Conservation (phyloP, 2,113 vertebrate species). For the Oreochromis spilurus region DNA sequence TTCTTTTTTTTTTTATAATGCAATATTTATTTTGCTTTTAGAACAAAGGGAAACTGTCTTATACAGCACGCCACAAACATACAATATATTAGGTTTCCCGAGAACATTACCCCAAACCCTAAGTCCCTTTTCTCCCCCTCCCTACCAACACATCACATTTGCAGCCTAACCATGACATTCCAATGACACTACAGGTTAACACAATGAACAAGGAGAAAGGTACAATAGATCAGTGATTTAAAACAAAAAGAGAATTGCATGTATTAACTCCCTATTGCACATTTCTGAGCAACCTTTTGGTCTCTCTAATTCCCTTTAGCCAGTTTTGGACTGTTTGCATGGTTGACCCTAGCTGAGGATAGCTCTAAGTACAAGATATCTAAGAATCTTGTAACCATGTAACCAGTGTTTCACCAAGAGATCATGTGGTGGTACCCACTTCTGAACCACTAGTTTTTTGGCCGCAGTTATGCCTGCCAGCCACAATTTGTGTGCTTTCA, state of each 20-base stretch:
- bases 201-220: no score
- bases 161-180: no score
- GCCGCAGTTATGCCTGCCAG: rapidly evolving
- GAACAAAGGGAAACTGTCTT: neutral
- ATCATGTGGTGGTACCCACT: neutral
- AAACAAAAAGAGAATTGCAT: no score
- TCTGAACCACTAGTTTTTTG: neutral
- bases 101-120: neutral
- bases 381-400: neutral
- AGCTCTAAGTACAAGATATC: neutral
- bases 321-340: neutral
- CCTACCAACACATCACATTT: neutral
- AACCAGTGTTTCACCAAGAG: neutral
- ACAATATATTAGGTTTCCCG: rapidly evolving
- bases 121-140: neutral
- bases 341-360: neutral
- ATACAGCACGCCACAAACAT: neutral
- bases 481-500: neutral
- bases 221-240: no score
- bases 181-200: no score
- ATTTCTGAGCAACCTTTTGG: neutral
- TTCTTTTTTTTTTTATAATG: neutral
- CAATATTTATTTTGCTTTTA: neutral
- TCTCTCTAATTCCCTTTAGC: neutral
- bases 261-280: neutral